Evolutionary conservation across 2,888 invertebrate species (phyloP), one percentile per base, ranked within the genome.

Genomic region (Epistrophe eligans): DNA sequence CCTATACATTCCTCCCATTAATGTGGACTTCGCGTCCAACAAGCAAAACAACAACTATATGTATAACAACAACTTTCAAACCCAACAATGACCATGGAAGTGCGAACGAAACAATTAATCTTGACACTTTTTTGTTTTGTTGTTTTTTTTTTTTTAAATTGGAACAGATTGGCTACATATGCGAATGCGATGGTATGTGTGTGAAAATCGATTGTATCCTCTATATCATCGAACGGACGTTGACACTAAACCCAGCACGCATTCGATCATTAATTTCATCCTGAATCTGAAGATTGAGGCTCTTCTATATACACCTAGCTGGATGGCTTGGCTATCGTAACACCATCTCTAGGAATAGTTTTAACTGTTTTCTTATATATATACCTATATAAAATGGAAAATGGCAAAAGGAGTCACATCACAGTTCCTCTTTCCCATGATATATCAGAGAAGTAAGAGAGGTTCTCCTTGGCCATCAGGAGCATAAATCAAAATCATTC

Each of bases 21-120:
- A 38, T 48, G 43, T 5, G 13, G 45, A 24, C 24, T 15, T 8
- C 62, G 9, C 9, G 10, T 13, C 15, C 50, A 13, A 10, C 35
- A 24, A 24, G 3, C 3, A 24, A 24, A 6, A 35, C 50, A 19
- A 28, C 40, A 13, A n/a, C 64, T 43, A 40, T 19, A 66, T 7
- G n/a, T n/a, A n/a, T n/a, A n/a, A n/a, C 24, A 24, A 24, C 45
- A 48, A 45, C 4, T 48, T 10, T 17, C 17, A 9, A 9, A 48
- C n/a, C 38, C 45, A 35, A 64, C 79, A 67, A 72, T 79, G 87
- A 67, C 87, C 79, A 79, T 83, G 72, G 79, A 90, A 91, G 91
- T 91, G 92, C 90, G 91, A 92, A 91, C 90, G 91, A 91, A 91
- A 91, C 92, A 92, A 91, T 91, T 91, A 92, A 92, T 91, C 91